Percentiles rank a stretch among this genome's conserved stretches.
These are phyloP conservation scores for Caenorhabditis angaria DNA, from an alignment of 2,888 invertebrate species.

Conservation along the genomic window DNA sequence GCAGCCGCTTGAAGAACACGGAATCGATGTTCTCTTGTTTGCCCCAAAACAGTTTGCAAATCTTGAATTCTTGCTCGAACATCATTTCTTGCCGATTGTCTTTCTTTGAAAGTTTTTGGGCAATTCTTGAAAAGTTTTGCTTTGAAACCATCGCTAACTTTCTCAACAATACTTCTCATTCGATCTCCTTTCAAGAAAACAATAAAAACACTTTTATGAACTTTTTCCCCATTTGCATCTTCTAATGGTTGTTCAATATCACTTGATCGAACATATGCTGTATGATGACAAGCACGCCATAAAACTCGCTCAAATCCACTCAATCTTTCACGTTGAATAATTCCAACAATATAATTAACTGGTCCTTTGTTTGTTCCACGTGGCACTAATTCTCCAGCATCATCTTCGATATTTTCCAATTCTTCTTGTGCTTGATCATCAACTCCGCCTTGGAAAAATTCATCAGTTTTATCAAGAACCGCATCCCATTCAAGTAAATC, in stretches of 20 bases:
- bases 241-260: constrained; percentile 91
- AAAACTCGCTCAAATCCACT: constrained; percentile 96
- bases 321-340: constrained; percentile 89
- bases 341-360: constrained; percentile 92
- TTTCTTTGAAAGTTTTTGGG: constrained; percentile 87
- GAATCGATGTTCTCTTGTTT: constrained; percentile 67
- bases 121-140: constrained; percentile 97
- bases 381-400: constrained; percentile 37
- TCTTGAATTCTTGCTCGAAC: constrained; percentile 76
- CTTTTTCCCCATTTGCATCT: constrained; percentile 88
- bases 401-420: constrained; percentile 47
- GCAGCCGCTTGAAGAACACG: constrained; percentile 87
- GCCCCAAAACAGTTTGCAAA: constrained; percentile 80
- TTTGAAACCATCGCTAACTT: constrained; percentile 75
- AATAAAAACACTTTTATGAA: constrained; percentile 91
- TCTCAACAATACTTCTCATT: constrained; percentile 92
- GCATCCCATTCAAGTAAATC: constrained; percentile 71
- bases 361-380: constrained; percentile 45
- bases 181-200: constrained; percentile 88
- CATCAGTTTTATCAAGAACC: constrained; percentile 69
- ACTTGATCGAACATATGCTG: constrained; percentile 77
- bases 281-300: constrained; percentile 95
- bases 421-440: constrained; percentile 60
- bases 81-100: constrained; percentile 54
- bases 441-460: constrained; percentile 69